phyloP scores from a whole-genome alignment of 2,113 vertebrate species.

The Bombycilla garrulus region DNA sequence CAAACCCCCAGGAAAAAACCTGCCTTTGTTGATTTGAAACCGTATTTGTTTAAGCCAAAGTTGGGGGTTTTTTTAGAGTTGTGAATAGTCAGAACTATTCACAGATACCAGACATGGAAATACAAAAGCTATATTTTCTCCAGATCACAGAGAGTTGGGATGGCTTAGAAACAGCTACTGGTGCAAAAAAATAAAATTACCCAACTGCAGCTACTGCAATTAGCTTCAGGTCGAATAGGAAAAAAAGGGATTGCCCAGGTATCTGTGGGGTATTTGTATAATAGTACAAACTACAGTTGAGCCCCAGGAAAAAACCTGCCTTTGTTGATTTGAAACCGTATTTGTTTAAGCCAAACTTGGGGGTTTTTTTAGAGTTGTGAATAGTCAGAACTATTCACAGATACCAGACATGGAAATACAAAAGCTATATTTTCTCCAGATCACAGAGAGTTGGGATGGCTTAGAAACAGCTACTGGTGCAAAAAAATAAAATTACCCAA shows the following conservation, averaged over 20 bases:
- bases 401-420: not conserved
- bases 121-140: not conserved
- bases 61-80: not conserved
- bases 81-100: not conserved
- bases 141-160: not conserved
- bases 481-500: not conserved
- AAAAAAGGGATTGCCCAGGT: not conserved
- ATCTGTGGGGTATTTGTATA: not conserved
- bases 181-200: not conserved
- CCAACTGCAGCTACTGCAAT: not conserved
- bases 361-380: not conserved
- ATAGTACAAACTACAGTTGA: not conserved
- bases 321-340: not conserved
- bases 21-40: not conserved
- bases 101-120: not conserved
- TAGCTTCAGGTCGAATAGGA: not conserved
- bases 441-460: not conserved
- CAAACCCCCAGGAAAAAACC: too few relatives aligned
- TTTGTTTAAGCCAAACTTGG: not conserved
- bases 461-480: not conserved
- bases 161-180: not conserved
- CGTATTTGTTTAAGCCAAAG: not conserved
- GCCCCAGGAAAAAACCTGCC: fast-evolving
- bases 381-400: not conserved
- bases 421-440: not conserved